Conservation (phyloP, 2,797 vertebrate species). For the Ctenochaetus hawaiiensis region DNA sequence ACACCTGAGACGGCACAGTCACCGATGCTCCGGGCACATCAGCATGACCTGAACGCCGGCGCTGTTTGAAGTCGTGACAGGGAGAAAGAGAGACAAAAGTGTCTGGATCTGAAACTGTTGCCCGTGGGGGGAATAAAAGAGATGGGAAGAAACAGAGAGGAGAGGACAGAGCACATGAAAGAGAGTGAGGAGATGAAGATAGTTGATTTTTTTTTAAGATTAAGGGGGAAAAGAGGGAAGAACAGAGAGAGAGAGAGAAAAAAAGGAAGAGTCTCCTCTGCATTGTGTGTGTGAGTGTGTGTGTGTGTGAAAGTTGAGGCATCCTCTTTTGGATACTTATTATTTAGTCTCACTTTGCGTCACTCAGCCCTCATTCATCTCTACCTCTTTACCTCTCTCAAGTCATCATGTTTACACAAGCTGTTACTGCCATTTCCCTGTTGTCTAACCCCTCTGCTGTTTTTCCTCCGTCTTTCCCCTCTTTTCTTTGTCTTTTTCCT, state of each 20-base stretch:
- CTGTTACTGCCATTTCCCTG: conserved; percentile 73
- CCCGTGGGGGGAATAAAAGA: conserved; percentile 63
- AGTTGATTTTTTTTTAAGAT: not conserved
- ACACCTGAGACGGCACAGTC: conserved; percentile 80
- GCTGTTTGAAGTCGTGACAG: conserved; percentile 79
- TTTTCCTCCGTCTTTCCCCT: conserved; percentile 70
- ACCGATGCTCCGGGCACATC: conserved; percentile 71
- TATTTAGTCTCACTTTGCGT: conserved; percentile 65
- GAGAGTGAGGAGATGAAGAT: conserved; percentile 40
- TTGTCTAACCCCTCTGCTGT: conserved; percentile 76
- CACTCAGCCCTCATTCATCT: conserved; percentile 49
- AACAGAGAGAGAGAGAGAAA: conserved; percentile 24
- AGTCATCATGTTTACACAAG: conserved; percentile 85
- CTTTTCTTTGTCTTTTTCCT: conserved; percentile 77
- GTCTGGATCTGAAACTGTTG: conserved; percentile 74
- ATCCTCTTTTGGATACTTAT: conserved; percentile 71
- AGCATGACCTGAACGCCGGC: conserved; percentile 70
- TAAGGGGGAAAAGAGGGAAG: conserved; percentile 18
- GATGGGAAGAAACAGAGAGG: conserved; percentile 55
- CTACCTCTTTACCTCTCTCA: conserved; percentile 78
- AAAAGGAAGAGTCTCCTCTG: conserved; percentile 36
- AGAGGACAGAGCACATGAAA: conserved; percentile 42
- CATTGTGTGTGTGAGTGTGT: not conserved
- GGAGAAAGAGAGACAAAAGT: conserved; percentile 69
- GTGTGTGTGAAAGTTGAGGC: conserved; percentile 62